These are phyloP conservation scores for Tyto alba DNA, from an alignment of 2,113 vertebrate genomes.

Conservation along the genomic window DNA sequence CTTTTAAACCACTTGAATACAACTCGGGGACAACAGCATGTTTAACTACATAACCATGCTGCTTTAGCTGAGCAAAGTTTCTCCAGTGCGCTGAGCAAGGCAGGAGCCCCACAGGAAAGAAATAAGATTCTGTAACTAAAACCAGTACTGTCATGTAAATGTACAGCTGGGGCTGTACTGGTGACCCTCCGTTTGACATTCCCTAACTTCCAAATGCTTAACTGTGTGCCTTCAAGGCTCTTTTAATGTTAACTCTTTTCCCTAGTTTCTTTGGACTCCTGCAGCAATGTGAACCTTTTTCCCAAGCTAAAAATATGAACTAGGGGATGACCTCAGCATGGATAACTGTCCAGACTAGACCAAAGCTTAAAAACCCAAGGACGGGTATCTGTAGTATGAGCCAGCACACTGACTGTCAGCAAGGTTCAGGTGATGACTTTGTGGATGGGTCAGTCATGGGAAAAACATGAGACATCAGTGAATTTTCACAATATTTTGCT, in stretches of 20 bases:
- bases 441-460: neutral
- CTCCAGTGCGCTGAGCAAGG: neutral
- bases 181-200: neutral
- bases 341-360: neutral
- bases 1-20: neutral
- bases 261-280: neutral
- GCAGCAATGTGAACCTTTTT: neutral
- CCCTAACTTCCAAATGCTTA: neutral
- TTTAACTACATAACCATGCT: neutral
- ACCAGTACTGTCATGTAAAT: accelerated
- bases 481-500: neutral
- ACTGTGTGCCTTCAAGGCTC: neutral
- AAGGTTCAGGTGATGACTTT: neutral
- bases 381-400: neutral
- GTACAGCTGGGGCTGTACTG: neutral
- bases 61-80: neutral
- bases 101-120: neutral
- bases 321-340: neutral
- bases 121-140: neutral
- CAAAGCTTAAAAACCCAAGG: neutral
- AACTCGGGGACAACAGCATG: neutral
- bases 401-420: neutral
- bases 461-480: neutral
- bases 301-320: neutral
- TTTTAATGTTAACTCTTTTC: neutral